Percentiles rank a stretch among this genome's conserved stretches.
Conservation (phyloP, 2,113 vertebrate genomes). For the Anas platyrhynchos region DNA sequence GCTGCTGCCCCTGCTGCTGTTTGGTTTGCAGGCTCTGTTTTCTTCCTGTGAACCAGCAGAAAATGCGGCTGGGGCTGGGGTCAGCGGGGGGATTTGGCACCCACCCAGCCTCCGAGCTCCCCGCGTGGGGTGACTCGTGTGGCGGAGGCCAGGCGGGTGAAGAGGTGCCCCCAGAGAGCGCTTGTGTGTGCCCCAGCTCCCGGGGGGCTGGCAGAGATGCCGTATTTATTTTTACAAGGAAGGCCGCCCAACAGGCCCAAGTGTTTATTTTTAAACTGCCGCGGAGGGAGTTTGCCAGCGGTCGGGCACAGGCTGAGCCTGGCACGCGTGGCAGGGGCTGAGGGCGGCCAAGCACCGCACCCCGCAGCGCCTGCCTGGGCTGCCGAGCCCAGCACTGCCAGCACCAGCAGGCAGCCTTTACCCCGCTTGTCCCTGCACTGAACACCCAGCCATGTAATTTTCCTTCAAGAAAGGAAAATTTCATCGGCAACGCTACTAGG, state of each 20-base stretch:
- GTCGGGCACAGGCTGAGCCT: neutral
- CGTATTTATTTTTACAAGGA: neutral
- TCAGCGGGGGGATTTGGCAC: too few relatives aligned
- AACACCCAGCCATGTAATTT: fast-evolving
- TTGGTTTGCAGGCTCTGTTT: neutral
- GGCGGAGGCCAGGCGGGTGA: neutral
- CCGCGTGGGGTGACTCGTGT: fast-evolving
- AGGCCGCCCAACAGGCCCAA: neutral
- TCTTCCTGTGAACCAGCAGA: neutral
- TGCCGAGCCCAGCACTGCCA: neutral
- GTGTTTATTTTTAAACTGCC: neutral
- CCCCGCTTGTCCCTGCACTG: fast-evolving
- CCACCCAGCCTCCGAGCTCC: fast-evolving
- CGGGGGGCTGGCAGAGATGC: neutral
- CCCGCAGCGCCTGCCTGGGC: neutral
- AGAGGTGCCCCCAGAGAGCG: neutral
- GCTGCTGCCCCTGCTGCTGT: neutral
- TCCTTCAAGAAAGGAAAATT: neutral
- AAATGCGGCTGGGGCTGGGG: neutral
- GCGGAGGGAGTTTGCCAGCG: neutral
- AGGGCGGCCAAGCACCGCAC: neutral
- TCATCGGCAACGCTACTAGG: fast-evolving
- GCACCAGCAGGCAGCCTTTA: neutral
- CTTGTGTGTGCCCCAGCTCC: fast-evolving
- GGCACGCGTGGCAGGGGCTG: neutral